Percentiles rank a stretch among this genome's conserved stretches.
phyloP scores from a whole-genome alignment of 2,113 vertebrate genomes.

The Hypomesus transpacificus region DNA sequence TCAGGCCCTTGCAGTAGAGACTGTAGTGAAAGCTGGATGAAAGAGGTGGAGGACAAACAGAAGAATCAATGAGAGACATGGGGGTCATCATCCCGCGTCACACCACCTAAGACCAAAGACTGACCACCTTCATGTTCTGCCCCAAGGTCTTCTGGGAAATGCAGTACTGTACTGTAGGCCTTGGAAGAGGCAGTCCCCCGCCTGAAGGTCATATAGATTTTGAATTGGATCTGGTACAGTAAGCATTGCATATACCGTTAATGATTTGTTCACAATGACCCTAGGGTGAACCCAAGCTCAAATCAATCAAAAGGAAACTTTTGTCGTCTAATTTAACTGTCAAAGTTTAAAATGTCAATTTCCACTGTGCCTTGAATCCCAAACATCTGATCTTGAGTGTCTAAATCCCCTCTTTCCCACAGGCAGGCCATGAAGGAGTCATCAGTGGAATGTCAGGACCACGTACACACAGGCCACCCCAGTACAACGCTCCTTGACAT shows the following conservation, averaged over 20 bases:
- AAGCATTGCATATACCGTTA: too few species aligned
- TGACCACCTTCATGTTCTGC: constrained; percentile 45
- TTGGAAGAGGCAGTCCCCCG: background rate
- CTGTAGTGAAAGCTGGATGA: constrained; percentile 46
- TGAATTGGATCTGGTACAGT: background rate
- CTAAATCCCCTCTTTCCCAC: constrained; percentile 1
- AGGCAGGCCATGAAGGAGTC: constrained; percentile 41
- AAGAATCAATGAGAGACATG: constrained; percentile 40
- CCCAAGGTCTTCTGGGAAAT: constrained; percentile 28
- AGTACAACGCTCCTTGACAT: constrained; percentile 33
- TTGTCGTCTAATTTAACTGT: too few species aligned
- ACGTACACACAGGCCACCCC: constrained; percentile 36
- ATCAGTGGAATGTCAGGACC: constrained; percentile 27
- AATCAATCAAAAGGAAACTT: too few species aligned
- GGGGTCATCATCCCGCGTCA: constrained; percentile 25
- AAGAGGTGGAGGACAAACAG: constrained; percentile 49
- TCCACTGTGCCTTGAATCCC: too few species aligned
- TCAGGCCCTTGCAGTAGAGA: constrained; percentile 42
- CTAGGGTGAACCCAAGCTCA: too few species aligned
- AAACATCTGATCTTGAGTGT: too few species aligned
- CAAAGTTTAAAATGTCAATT: too few species aligned
- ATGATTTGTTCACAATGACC: too few species aligned
- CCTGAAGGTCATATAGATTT: background rate
- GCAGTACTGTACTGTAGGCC: background rate
- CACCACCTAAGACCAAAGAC: constrained; percentile 39